Evolutionary conservation across 2,888 invertebrate species (phyloP).

Genomic region (Ethmia dodecea): DNA sequence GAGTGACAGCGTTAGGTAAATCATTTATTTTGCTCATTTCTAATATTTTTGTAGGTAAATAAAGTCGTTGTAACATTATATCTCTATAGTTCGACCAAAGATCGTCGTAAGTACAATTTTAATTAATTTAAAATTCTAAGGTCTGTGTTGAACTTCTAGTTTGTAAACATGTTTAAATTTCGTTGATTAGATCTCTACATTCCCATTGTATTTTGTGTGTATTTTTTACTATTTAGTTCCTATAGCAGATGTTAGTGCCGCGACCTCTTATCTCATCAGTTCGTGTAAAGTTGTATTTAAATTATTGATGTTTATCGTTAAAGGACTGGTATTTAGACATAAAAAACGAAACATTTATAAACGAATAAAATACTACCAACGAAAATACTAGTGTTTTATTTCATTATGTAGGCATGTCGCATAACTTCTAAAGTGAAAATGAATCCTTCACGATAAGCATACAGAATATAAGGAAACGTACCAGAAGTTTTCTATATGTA

Average conservation of each 20-base stretch:
- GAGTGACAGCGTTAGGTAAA: too few relatives aligned
- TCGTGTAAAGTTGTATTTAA: constrained; percentile 19
- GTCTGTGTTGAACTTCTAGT: constrained; percentile 41
- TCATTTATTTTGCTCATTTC: too few relatives aligned
- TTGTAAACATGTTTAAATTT: constrained; percentile 23
- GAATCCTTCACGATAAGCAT: too few relatives aligned
- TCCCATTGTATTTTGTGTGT: constrained; percentile 50
- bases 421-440: too few relatives aligned
- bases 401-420: too few relatives aligned
- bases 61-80: too few relatives aligned
- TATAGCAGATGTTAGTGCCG: constrained; percentile 30
- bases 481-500: too few relatives aligned
- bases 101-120: constrained; percentile 49
- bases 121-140: constrained; percentile 31
- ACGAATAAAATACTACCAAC: constrained; percentile 4
- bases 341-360: constrained; percentile 7
- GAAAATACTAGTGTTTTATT: constrained; percentile 7
- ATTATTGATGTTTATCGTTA: constrained; percentile 17
- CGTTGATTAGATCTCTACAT: constrained; percentile 62
- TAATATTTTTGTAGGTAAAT: too few relatives aligned
- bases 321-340: constrained; percentile 27
- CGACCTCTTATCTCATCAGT: constrained; percentile 34
- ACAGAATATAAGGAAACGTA: too few relatives aligned
- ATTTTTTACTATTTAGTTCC: constrained; percentile 37
- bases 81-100: constrained; percentile 64